Evolutionary conservation across 2,113 vertebrate species (phyloP).

Genomic region (Pelvicachromis taeniatus): DNA sequence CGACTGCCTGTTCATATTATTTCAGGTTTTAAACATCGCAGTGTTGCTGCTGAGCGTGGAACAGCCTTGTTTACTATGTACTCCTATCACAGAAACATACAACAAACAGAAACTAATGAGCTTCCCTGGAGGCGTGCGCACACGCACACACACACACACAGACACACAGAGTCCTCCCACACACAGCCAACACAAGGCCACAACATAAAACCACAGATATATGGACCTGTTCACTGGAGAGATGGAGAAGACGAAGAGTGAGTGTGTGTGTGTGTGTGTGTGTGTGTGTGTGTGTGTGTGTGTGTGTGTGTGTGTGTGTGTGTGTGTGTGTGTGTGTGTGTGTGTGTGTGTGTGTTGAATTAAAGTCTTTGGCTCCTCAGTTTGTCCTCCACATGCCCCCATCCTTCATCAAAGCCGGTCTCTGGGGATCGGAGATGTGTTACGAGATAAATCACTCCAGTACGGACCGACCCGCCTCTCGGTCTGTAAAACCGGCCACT

Average conservation of each 20-base stretch:
- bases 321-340: neutral
- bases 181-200: conserved; percentile 11
- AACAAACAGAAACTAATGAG: conserved; percentile 1
- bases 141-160: neutral
- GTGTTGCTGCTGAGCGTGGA: neutral
- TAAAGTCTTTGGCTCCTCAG: conserved; percentile 24
- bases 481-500: neutral
- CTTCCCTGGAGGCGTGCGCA: neutral
- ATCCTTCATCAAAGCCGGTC: conserved; percentile 18
- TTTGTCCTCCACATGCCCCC: conserved; percentile 39
- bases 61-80: neutral
- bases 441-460: conserved; percentile 2
- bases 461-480: neutral
- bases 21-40: neutral
- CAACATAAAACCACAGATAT: conserved; percentile 27
- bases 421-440: neutral
- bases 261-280: too few relatives aligned
- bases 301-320: neutral
- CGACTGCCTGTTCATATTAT: neutral
- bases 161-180: neutral
- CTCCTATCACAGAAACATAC: neutral
- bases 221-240: conserved; percentile 9
- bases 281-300: too few relatives aligned
- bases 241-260: neutral
- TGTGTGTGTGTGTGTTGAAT: neutral